Base-by-base conservation (phyloP, 2,113 vertebrate species). In the Eleginops maclovinus region DNA sequence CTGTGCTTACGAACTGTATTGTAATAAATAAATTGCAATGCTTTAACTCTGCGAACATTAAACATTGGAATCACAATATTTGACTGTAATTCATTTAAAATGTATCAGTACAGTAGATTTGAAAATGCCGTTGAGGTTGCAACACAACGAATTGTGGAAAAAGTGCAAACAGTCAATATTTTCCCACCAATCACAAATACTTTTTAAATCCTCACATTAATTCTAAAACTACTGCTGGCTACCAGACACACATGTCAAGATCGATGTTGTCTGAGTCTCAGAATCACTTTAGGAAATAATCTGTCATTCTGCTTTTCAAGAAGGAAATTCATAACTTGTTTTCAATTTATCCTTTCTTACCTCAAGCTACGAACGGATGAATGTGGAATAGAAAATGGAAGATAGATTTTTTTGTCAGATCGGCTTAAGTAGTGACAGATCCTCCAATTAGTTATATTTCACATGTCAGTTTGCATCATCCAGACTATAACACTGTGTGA, bases 371-470 rank as follows among this genome's bases (percentile, higher is more conserved):
- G 79, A 77, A 58, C 64, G 88, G 87, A 89, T 85, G 83, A 88
- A 83, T 79, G 74, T 68, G 70, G 64, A 60, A 75, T 31, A 36
- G 58, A 77, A 63, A 72, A 47, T 50, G 22, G 26, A 40, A 28
- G 72, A 89, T 86, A 0, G 86, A 87, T 85, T 89, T 87, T 83
- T 80, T 86, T 90, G 90, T 94, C 92, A 85, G 66, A 80, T 70
- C 16, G 70, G 77, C 89, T 93, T 89, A 91, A 82, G 75, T 58
- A 84, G 72, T 69, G 59, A 50, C 76, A 62, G 74, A 86, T 54
- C 60, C 78, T 89, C 86, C 78, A 87, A 91, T 94, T 90, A 94
- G 87, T 75, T 90, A 50, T 68, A 81, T 94, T 94, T 91, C 89
- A 92, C 56, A 70, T 87, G 91, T 93, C 93, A 88, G 80, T 88